These are phyloP conservation scores for Squalus acanthias DNA, from an alignment of 2,797 vertebrate genomes.

Conservation along the genomic window DNA sequence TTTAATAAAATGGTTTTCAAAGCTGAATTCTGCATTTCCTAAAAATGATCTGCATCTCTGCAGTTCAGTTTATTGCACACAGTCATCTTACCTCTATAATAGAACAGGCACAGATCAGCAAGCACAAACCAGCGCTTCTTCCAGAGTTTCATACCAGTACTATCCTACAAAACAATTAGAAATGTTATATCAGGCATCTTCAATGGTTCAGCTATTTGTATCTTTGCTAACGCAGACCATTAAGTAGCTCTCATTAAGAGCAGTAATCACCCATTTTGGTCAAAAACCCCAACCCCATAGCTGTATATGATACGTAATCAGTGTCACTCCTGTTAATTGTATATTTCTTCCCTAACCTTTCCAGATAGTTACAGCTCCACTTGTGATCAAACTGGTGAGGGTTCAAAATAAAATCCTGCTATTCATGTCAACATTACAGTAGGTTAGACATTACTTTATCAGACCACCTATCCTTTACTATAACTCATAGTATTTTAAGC, in stretches of 20 bases:
- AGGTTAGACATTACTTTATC: not conserved
- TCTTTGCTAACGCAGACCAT: not conserved
- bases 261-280: not conserved
- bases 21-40: not conserved
- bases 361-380: not conserved
- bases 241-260: not conserved
- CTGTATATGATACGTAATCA: not conserved
- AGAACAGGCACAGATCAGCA: conserved; percentile 93
- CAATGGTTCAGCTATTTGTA: not conserved
- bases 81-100: conserved; percentile 84
- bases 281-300: not conserved
- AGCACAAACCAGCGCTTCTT: conserved; percentile 97
- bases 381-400: not conserved
- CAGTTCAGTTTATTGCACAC: not conserved
- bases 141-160: conserved; percentile 97
- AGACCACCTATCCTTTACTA: not conserved
- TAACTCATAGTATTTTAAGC: not conserved
- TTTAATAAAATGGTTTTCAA: not conserved
- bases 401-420: not conserved
- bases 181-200: not conserved
- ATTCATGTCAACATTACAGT: not conserved
- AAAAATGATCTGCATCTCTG: not conserved
- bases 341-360: not conserved
- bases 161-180: conserved; percentile 66
- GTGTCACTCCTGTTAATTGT: not conserved